Percentiles rank a stretch among this genome's conserved stretches.
Conservation (phyloP, 2,888 invertebrate species). For the Drosophila siamana region DNA sequence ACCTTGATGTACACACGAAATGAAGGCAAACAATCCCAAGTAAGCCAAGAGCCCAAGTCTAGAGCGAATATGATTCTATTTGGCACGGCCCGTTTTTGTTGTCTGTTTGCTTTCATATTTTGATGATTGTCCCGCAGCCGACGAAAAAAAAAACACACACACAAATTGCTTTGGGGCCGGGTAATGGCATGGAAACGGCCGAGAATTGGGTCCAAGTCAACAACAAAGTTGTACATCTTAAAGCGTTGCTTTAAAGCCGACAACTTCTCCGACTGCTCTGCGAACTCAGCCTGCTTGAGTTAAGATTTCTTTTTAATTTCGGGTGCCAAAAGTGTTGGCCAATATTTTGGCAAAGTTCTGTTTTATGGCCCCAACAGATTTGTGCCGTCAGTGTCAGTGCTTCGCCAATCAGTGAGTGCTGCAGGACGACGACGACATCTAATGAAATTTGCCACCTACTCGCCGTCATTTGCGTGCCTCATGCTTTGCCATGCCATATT, state of each 20-base stretch:
- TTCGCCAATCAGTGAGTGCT: no score
- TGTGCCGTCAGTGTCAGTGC: slow-evolving; percentile 39
- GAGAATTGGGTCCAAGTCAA: slow-evolving; percentile 25
- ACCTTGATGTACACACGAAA: slow-evolving; percentile 45
- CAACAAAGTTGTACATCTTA: slow-evolving; percentile 31
- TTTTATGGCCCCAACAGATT: slow-evolving; percentile 69
- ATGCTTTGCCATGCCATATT: slow-evolving; percentile 43
- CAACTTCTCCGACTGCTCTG: slow-evolving; percentile 3
- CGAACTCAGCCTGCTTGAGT: background rate
- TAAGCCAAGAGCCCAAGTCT: slow-evolving; percentile 30
- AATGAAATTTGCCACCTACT: slow-evolving; percentile 69
- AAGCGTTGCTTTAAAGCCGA: slow-evolving; percentile 34
- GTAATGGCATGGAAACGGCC: slow-evolving; percentile 46
- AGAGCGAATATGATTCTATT: slow-evolving; percentile 48
- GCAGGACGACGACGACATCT: slow-evolving; percentile 37
- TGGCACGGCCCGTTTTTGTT: slow-evolving; percentile 27
- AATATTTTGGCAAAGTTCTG: slow-evolving; percentile 61
- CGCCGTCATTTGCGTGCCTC: slow-evolving; percentile 21
- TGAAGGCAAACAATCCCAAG: slow-evolving; percentile 55
- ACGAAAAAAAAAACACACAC: slow-evolving; percentile 37
- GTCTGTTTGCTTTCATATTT: slow-evolving; percentile 60
- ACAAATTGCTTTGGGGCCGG: slow-evolving; percentile 24
- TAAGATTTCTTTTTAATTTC: slow-evolving; percentile 51
- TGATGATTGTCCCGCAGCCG: slow-evolving; percentile 43
- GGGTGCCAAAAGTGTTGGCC: slow-evolving; percentile 53